A percentile compares a stretch with the other conserved stretches of the same genome.
Evolutionary conservation across 1,140 invertebrate genomes (phyloP).

Genomic region (Drosophila lacertosa): DNA sequence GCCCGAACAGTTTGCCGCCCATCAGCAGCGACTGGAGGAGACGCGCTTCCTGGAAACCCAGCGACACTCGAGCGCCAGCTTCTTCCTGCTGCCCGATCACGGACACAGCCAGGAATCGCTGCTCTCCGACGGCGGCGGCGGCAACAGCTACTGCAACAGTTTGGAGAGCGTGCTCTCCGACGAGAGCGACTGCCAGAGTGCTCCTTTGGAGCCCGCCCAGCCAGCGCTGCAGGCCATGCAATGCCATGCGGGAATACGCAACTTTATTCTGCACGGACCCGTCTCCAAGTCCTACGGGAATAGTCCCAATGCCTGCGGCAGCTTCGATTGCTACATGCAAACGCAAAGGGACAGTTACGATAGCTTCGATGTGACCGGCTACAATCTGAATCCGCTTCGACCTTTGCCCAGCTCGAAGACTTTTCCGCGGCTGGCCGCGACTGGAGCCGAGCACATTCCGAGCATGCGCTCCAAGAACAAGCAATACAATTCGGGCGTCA

Average conservation of each 20-base stretch:
- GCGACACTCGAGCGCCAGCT: slow-evolving; percentile 87
- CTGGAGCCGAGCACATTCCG: slow-evolving; percentile 74
- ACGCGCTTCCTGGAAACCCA: slow-evolving; percentile 84
- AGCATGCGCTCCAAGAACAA: slow-evolving; percentile 76
- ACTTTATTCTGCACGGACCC: slow-evolving; percentile 76
- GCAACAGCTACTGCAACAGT: slow-evolving; percentile 88
- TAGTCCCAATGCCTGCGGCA: slow-evolving; percentile 85
- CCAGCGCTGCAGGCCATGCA: slow-evolving; percentile 53
- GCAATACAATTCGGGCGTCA: slow-evolving; percentile 78
- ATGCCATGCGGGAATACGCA: slow-evolving; percentile 74
- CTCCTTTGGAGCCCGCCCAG: slow-evolving; percentile 88
- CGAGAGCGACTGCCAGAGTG: slow-evolving; percentile 91
- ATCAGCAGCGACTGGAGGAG: slow-evolving; percentile 68
- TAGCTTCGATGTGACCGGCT: slow-evolving; percentile 78
- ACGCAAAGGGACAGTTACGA: slow-evolving; percentile 60
- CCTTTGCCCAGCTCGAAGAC: slow-evolving; percentile 75
- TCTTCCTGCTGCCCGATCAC: slow-evolving; percentile 85
- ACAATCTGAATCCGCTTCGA: slow-evolving; percentile 68
- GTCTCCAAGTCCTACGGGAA: slow-evolving; percentile 87
- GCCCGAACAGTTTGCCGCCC: slow-evolving; percentile 65
- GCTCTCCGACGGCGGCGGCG: slow-evolving; percentile 88
- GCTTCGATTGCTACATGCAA: slow-evolving; percentile 83
- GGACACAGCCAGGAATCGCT: slow-evolving; percentile 89
- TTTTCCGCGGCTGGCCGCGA: slow-evolving; percentile 63
- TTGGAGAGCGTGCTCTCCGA: slow-evolving; percentile 92